These are phyloP conservation scores for Picathartes gymnocephalus DNA, from an alignment of 2,113 vertebrate species.

Conservation along the genomic window DNA sequence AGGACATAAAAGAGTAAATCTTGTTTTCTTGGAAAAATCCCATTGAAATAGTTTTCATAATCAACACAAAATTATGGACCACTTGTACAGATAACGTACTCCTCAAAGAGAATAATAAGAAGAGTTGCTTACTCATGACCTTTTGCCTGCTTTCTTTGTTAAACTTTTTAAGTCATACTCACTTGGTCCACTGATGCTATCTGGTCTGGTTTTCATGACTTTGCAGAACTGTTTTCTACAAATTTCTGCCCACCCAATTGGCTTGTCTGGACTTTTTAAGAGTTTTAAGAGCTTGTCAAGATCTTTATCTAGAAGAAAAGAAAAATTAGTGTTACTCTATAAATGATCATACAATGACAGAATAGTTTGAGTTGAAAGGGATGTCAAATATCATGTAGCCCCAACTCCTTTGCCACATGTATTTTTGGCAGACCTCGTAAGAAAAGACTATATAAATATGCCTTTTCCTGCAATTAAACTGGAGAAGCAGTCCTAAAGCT, in stretches of 20 bases:
- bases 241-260: slow-evolving; percentile 75
- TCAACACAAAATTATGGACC: not conserved
- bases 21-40: not conserved
- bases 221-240: slow-evolving; percentile 79
- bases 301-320: slow-evolving; percentile 76
- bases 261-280: slow-evolving; percentile 67
- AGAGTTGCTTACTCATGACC: not conserved
- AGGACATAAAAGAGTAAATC: not conserved
- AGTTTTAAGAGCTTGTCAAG: slow-evolving; percentile 73
- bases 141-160: not conserved
- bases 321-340: not conserved
- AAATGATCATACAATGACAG: not conserved
- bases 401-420: not conserved
- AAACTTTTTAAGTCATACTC: slow-evolving; percentile 28
- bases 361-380: not conserved
- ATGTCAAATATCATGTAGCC: not conserved
- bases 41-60: not conserved
- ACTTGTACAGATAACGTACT: not conserved
- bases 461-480: not conserved
- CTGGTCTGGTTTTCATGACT: slow-evolving; percentile 76
- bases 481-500: not conserved
- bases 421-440: not conserved
- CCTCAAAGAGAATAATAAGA: not conserved
- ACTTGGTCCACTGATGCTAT: slow-evolving; percentile 76
- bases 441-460: not conserved